phyloP scores from a whole-genome alignment of 2,888 invertebrate species.

The Trilocha varians region DNA sequence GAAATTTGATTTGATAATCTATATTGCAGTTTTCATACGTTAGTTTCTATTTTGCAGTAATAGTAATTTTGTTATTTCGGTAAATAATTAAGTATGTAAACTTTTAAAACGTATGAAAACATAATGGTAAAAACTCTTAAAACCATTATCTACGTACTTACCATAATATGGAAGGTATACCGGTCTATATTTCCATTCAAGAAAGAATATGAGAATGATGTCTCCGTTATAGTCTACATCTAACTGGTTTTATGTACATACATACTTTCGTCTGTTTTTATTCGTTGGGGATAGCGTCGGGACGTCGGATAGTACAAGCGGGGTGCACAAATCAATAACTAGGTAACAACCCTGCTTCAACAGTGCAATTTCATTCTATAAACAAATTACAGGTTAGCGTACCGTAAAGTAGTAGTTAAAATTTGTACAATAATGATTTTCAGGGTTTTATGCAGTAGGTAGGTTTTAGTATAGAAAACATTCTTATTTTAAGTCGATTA shows the following conservation, averaged over 20 bases:
- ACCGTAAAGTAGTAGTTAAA: too few relatives aligned
- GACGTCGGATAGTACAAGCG: constrained; percentile 26
- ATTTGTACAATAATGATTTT: too few relatives aligned
- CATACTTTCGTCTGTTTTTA: constrained; percentile 8
- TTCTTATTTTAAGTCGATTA: constrained; percentile 16
- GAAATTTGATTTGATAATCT: too few relatives aligned
- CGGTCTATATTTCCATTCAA: too few relatives aligned
- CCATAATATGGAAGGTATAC: too few relatives aligned
- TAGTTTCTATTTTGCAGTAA: too few relatives aligned
- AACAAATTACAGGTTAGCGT: neutral
- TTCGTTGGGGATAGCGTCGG: constrained; percentile 22
- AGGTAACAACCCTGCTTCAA: neutral
- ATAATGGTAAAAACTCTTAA: too few relatives aligned
- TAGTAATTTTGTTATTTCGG: too few relatives aligned
- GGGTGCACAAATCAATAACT: constrained; percentile 38
- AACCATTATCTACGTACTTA: too few relatives aligned
- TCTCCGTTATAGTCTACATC: neutral
- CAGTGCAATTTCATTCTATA: neutral
- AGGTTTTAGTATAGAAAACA: neutral
- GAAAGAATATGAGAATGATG: neutral
- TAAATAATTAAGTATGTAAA: too few relatives aligned
- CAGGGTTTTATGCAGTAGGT: constrained; percentile 3
- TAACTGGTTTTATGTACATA: neutral
- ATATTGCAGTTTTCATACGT: too few relatives aligned
- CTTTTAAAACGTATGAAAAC: too few relatives aligned